phyloP scores from a whole-genome alignment of 2,797 vertebrate genomes.

The Limosa lapponica region DNA sequence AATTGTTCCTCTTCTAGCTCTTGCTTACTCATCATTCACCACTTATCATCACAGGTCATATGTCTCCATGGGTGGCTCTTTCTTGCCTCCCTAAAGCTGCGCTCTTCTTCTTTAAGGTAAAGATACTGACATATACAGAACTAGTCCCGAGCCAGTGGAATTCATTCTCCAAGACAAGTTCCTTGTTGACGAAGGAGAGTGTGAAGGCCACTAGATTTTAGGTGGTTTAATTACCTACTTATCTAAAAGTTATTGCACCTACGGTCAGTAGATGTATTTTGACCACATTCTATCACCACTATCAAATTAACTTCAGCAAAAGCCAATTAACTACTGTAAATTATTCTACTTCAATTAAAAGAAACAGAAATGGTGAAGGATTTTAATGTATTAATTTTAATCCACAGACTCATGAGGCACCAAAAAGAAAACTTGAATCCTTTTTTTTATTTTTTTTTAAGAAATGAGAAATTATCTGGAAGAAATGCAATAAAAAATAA shows the following conservation, averaged over 20 bases:
- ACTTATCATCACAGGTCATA: background rate
- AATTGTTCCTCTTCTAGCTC: background rate
- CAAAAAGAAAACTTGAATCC: constrained; percentile 43
- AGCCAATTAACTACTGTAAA: constrained; percentile 76
- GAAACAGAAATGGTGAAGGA: constrained; percentile 65
- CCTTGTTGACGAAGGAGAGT: background rate
- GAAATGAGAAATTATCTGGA: constrained; percentile 74
- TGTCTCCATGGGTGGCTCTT: fast-evolving
- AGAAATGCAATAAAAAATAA: constrained; percentile 72
- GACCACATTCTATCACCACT: constrained; percentile 55
- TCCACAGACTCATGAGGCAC: constrained; percentile 37
- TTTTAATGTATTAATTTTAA: constrained; percentile 70
- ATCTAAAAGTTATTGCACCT: constrained; percentile 59
- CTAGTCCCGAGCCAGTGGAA: background rate
- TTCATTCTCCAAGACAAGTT: background rate
- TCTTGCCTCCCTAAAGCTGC: background rate
- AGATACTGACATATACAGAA: background rate
- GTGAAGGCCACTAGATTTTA: background rate
- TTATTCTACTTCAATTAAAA: constrained; percentile 78
- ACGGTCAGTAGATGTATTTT: constrained; percentile 44
- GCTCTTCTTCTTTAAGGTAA: background rate
- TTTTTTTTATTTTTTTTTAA: constrained; percentile 33
- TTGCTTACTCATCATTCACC: background rate
- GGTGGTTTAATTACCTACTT: constrained; percentile 58
- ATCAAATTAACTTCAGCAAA: constrained; percentile 78